Evolutionary conservation across 30 jellyfish, hydroid and myxozoan genomes (phyloP).

Genomic region (Cassiopea xamachana): DNA sequence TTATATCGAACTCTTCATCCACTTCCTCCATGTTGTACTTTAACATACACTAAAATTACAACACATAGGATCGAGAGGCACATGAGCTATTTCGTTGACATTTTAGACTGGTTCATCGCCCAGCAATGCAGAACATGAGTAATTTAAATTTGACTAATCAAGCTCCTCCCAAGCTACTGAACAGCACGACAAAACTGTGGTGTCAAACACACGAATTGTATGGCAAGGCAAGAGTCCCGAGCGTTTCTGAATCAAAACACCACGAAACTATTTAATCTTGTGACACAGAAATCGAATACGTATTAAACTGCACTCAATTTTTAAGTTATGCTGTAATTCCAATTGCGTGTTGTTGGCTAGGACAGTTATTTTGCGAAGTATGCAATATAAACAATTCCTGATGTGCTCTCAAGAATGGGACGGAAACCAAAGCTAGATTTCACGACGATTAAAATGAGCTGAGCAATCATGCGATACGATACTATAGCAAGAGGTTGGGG

Average conservation of each 20-base stretch:
- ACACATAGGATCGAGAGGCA: background rate
- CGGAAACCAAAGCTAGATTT: too few relatives aligned
- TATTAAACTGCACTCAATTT: too few relatives aligned
- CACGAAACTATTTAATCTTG: background rate
- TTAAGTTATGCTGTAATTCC: too few relatives aligned
- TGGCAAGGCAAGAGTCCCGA: too few relatives aligned
- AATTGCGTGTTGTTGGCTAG: too few relatives aligned
- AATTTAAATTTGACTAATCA: constrained; percentile 10
- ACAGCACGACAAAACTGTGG: background rate
- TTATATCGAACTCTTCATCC: background rate
- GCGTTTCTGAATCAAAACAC: background rate
- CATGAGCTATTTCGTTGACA: background rate
- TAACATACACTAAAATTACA: background rate
- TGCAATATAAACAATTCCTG: too few relatives aligned
- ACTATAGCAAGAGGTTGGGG: too few relatives aligned
- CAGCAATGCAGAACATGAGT: constrained; percentile 70
- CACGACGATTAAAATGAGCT: too few relatives aligned
- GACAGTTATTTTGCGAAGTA: too few relatives aligned
- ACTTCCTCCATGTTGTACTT: background rate
- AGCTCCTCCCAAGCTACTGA: constrained; percentile 55
- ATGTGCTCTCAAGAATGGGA: too few relatives aligned
- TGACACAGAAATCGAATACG: background rate
- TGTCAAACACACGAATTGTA: background rate
- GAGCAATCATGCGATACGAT: too few relatives aligned
- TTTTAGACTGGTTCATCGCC: constrained; percentile 8